These are phyloP conservation scores for Pangasianodon gigas DNA, from an alignment of 2,113 vertebrate genomes.

Conservation along the genomic window DNA sequence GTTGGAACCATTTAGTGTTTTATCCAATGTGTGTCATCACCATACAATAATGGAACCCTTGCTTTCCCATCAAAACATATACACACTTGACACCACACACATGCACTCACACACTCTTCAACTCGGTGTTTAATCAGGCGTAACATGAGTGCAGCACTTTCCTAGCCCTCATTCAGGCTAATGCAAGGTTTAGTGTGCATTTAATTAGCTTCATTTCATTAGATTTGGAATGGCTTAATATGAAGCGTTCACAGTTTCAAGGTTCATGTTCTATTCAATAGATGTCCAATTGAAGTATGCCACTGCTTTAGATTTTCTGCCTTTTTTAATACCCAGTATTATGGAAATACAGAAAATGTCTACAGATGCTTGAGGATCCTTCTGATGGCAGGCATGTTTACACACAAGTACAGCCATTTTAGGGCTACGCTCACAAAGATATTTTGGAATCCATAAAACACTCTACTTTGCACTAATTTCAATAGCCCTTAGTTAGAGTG, in stretches of 20 bases:
- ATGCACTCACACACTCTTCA: background rate
- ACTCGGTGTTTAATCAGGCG: slow-evolving; percentile 39
- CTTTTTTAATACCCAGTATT: background rate
- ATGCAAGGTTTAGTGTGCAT: slow-evolving; percentile 36
- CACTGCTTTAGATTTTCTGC: background rate
- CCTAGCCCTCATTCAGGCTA: slow-evolving; percentile 2
- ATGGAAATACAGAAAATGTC: background rate
- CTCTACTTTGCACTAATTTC: background rate
- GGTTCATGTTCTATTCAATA: background rate
- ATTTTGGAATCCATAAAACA: background rate
- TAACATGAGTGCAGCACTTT: slow-evolving; percentile 36
- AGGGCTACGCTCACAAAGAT: no score
- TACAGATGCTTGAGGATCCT: background rate
- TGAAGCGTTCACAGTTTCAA: background rate
- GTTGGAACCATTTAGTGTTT: background rate
- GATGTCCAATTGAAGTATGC: background rate
- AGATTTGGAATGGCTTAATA: slow-evolving; percentile 14
- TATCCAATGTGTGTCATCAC: background rate
- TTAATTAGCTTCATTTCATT: slow-evolving; percentile 45
- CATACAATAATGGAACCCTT: background rate
- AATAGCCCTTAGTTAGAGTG: background rate
- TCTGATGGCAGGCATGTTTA: background rate
- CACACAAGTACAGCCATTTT: background rate
- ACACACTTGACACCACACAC: background rate
- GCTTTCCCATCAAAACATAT: background rate